Conservation (phyloP, 2,797 vertebrate species). For the Lates japonicus region DNA sequence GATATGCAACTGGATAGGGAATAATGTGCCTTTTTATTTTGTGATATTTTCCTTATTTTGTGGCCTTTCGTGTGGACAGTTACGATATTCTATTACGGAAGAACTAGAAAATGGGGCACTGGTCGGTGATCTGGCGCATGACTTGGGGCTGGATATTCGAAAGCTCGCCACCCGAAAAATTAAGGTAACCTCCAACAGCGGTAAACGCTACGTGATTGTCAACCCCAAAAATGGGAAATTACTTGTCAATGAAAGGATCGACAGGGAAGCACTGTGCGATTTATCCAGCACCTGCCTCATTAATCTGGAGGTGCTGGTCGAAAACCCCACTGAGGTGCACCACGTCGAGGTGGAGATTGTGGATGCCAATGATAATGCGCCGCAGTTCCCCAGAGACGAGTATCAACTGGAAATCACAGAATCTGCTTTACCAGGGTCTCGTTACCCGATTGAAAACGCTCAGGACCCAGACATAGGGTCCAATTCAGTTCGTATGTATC, state of each 20-base stretch:
- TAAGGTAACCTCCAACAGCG: constrained; percentile 91
- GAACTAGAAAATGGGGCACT: constrained; percentile 92
- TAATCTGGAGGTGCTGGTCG: constrained; percentile 91
- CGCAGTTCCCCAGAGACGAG: constrained; percentile 93
- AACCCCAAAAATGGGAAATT: constrained; percentile 92
- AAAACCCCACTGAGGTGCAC: constrained; percentile 93
- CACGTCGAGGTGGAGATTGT: constrained; percentile 93
- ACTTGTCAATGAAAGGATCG: constrained; percentile 93
- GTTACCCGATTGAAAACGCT: constrained; percentile 94
- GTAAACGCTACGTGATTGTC: constrained; percentile 92
- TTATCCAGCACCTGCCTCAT: constrained; percentile 89
- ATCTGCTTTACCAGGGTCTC: constrained; percentile 92
- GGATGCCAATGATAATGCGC: constrained; percentile 95
- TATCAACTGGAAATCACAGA: constrained; percentile 94
- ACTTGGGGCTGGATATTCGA: constrained; percentile 93
- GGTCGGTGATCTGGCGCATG: constrained; percentile 93
- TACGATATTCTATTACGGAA: constrained; percentile 93
- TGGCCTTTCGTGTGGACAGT: constrained; percentile 89
- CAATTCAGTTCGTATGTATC: constrained; percentile 94
- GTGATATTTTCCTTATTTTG: constrained; percentile 85
- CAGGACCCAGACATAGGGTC: constrained; percentile 93
- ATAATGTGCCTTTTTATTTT: constrained; percentile 86
- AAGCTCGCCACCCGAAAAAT: constrained; percentile 90
- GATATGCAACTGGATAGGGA: constrained; percentile 85
- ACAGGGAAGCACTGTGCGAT: constrained; percentile 93